phyloP scores from a whole-genome alignment of 2,797 vertebrate genomes.

The Squalus acanthias region DNA sequence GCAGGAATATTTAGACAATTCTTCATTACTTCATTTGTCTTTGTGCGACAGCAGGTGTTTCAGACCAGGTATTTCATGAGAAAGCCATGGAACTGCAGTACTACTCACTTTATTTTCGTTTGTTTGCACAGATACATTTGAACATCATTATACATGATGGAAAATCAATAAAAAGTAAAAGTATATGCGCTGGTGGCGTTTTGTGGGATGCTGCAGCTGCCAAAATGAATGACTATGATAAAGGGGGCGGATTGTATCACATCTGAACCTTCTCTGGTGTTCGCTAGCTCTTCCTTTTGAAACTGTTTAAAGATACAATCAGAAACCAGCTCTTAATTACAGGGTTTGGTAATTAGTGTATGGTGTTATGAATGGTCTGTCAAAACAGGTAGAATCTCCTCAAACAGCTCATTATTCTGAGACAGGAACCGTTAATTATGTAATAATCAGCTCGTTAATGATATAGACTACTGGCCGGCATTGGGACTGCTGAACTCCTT shows the following conservation, averaged over 20 bases:
- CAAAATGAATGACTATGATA: neutral
- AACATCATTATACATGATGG: neutral
- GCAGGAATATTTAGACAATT: too few species aligned
- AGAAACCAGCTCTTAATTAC: constrained; percentile 27
- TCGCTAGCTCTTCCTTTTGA: neutral
- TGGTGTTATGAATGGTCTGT: constrained; percentile 26
- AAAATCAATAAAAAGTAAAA: constrained; percentile 19
- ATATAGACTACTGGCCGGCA: constrained; percentile 1
- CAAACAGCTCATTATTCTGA: constrained; percentile 33
- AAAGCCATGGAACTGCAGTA: neutral
- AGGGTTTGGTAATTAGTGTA: constrained; percentile 26
- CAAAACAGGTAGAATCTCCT: constrained; percentile 35
- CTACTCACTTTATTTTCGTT: neutral
- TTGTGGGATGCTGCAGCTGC: neutral
- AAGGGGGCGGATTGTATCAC: neutral
- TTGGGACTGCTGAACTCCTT: neutral
- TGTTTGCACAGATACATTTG: neutral
- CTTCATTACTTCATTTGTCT: neutral
- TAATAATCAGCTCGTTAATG: constrained; percentile 24
- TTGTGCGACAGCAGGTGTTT: neutral
- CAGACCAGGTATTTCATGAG: neutral
- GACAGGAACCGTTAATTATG: constrained; percentile 31
- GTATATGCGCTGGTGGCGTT: neutral
- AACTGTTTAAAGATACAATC: neutral
- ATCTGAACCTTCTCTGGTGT: neutral